Evolutionary conservation across 2,888 invertebrate species (phyloP).

Genomic region (Melanchra persicariae): DNA sequence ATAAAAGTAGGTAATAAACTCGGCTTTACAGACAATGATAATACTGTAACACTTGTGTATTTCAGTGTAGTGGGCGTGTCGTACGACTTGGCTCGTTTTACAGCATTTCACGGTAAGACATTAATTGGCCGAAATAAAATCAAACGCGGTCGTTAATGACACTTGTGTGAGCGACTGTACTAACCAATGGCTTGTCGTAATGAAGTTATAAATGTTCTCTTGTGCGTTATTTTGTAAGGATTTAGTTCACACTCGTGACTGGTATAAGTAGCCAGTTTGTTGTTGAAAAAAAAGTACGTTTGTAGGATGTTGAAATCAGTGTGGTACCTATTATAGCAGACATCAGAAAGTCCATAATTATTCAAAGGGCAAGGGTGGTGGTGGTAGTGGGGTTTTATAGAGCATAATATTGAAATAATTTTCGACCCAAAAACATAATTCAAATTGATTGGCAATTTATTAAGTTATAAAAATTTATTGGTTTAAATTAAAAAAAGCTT

Average conservation of each 20-base stretch:
- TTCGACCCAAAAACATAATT: too few species aligned
- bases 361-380: not conserved
- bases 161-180: constrained; percentile 59
- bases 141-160: constrained; percentile 74
- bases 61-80: constrained; percentile 77
- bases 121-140: constrained; percentile 87
- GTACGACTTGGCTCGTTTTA: constrained; percentile 79
- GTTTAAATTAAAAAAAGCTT: too few species aligned
- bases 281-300: not conserved
- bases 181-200: constrained; percentile 53
- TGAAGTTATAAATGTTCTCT: constrained; percentile 64
- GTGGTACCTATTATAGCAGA: not conserved
- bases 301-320: constrained; percentile 1
- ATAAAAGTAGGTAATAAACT: constrained; percentile 22
- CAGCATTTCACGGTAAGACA: constrained; percentile 86
- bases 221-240: constrained; percentile 44
- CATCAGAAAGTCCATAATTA: not conserved
- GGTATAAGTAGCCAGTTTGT: constrained; percentile 18
- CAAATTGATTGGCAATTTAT: too few species aligned
- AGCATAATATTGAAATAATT: too few species aligned
- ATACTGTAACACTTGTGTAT: constrained; percentile 61
- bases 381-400: too few species aligned
- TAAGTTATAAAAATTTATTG: too few species aligned
- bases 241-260: constrained; percentile 32
- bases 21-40: constrained; percentile 27